phyloP scores from a whole-genome alignment of 1,140 invertebrate genomes.

The Brachionus angularis region DNA sequence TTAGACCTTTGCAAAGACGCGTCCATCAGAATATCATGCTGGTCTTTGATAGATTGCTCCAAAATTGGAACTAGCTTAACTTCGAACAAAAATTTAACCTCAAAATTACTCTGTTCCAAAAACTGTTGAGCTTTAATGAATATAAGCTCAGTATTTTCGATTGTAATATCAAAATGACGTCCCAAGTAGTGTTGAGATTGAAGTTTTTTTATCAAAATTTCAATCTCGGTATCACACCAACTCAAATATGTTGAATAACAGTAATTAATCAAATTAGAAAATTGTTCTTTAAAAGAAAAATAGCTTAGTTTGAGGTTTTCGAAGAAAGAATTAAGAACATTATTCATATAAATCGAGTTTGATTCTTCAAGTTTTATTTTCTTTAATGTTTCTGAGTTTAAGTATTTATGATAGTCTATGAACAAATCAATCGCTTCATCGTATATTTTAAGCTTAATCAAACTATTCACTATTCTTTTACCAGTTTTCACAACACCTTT shows the following conservation, averaged over 20 bases:
- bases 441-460: slow-evolving; percentile 19
- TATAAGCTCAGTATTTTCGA: slow-evolving; percentile 30
- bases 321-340: slow-evolving; percentile 34
- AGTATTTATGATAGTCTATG: slow-evolving; percentile 41
- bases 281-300: slow-evolving; percentile 21
- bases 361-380: slow-evolving; percentile 44
- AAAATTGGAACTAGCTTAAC: slow-evolving; percentile 19
- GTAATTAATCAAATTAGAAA: slow-evolving; percentile 28
- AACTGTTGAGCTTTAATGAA: slow-evolving; percentile 7
- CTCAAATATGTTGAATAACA: slow-evolving; percentile 38
- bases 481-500: slow-evolving; percentile 42
- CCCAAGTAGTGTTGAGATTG: slow-evolving; percentile 40
- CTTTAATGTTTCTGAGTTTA: slow-evolving; percentile 22
- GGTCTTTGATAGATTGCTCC: slow-evolving; percentile 21
- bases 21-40: slow-evolving; percentile 32
- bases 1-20: slow-evolving; percentile 38
- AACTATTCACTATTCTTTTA: slow-evolving; percentile 23
- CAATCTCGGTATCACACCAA: slow-evolving; percentile 41
- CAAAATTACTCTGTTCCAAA: neutral
- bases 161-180: slow-evolving; percentile 18
- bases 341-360: slow-evolving; percentile 37
- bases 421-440: slow-evolving; percentile 41
- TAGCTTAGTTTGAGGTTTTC: slow-evolving; percentile 12
- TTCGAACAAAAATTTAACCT: slow-evolving; percentile 40
- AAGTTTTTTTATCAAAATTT: slow-evolving; percentile 40